Evolutionary conservation across 2,797 vertebrate species (phyloP), one percentile per base, ranked within the genome.

Genomic region (Enoplosus armatus): DNA sequence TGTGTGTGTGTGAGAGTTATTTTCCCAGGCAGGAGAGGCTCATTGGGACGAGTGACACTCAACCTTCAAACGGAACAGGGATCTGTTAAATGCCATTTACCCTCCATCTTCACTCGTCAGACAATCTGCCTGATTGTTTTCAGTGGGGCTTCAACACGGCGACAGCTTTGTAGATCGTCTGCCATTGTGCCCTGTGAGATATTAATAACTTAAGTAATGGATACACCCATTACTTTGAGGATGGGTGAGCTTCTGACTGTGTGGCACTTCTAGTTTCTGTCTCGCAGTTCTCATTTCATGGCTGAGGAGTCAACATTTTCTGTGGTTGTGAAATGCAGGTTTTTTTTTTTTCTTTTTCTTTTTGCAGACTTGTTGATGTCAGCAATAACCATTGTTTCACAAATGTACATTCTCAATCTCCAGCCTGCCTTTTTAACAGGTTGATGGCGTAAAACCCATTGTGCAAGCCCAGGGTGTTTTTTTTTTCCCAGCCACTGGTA

Each of bases 341-440:
- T 65, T 35, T 35, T 39, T 39, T 12, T 11, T 0, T 37, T 37
- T 11, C 3, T 0, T 37, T 37, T 11, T 37, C 10, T 37, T 11
- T 54, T 51, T 39, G 33, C 31, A 47, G 53, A 82, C 37, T 79
- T 77, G 77, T 78, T 70, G 70, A 50, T 62, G 69, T 83, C 73
- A 79, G 66, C 64, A 59, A 1, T 64, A 29, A 51, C 1, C 22
- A 59, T 27, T 47, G 29, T 77, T 62, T 33, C 1, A 22, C 62
- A 78, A 37, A 69, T 33, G 4, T 12, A 22, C 53, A n/a, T 29
- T 7, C 53, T 20, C 31, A 43, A 4, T 50, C 26, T 16, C 6
- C 24, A n/a, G 43, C 62, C 43, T 10, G 16, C 9, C 8, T 4
- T 39, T 24, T 26, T 43, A 50, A 35, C 69, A 54, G 77, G 71